phyloP scores from a whole-genome alignment of 2,113 vertebrate species.

The Seriola quinqueradiata region DNA sequence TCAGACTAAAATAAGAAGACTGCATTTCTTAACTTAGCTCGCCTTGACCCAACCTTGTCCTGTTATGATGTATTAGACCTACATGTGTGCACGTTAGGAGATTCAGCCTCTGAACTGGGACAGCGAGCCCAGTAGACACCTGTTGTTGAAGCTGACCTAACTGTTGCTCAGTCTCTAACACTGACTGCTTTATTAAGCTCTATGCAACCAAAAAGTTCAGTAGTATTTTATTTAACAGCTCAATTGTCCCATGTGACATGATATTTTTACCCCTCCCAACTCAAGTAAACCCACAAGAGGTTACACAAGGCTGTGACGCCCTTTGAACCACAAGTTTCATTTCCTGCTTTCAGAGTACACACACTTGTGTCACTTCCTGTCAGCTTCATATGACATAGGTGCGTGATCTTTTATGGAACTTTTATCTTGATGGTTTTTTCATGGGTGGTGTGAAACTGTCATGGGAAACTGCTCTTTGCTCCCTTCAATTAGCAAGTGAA shows the following conservation, averaged over 20 bases:
- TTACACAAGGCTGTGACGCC: conserved; percentile 56
- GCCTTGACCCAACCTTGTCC: not conserved
- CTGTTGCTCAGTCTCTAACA: not conserved
- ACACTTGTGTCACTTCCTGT: conserved; percentile 82
- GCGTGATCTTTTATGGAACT: not conserved
- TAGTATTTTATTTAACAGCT: not conserved
- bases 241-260: not conserved
- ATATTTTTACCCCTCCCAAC: not conserved
- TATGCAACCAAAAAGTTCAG: too few species aligned
- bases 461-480: too few species aligned
- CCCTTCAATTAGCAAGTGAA: too few species aligned
- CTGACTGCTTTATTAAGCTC: too few species aligned
- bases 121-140: not conserved
- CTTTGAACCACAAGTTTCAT: conserved; percentile 68
- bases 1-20: not conserved
- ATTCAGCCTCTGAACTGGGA: not conserved
- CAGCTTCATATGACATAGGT: conserved; percentile 33
- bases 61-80: too few species aligned
- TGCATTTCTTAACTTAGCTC: not conserved
- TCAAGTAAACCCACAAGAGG: not conserved
- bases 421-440: not conserved
- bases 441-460: not conserved
- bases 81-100: not conserved
- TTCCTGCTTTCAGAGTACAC: conserved; percentile 78
- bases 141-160: not conserved